Percentiles rank a stretch among this genome's conserved stretches.
phyloP scores from a whole-genome alignment of 1,140 invertebrate species.

The Ostrea denselamellosa region DNA sequence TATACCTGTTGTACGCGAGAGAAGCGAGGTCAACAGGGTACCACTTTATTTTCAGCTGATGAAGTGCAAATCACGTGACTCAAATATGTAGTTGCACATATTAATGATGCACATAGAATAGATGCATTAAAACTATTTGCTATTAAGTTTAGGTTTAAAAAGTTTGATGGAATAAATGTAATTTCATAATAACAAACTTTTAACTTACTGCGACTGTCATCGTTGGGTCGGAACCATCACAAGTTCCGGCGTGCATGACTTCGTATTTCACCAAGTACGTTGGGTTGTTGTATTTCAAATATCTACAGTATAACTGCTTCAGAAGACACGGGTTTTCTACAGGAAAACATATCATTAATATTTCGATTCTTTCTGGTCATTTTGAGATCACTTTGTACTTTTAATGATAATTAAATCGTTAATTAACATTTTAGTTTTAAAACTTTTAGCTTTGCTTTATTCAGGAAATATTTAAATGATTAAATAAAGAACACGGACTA shows the following conservation, averaged over 20 bases:
- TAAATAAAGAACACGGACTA: conserved; percentile 15
- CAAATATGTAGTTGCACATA: no score
- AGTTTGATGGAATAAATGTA: no score
- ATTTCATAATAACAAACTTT: no score
- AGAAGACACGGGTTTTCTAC: conserved; percentile 18
- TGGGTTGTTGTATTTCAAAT: background rate
- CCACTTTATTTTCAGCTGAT: no score
- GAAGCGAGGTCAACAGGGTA: no score
- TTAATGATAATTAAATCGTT: no score
- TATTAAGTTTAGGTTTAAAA: no score
- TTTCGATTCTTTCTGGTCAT: background rate
- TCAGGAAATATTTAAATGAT: background rate
- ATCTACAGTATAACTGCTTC: conserved; percentile 30
- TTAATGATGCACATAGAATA: no score
- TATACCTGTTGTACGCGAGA: no score
- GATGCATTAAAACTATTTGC: no score
- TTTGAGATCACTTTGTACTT: background rate
- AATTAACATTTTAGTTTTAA: background rate
- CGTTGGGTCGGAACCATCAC: conserved; percentile 46
- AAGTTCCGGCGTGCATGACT: conserved; percentile 45
- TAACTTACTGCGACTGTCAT: conserved; percentile 14
- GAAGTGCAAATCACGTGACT: no score
- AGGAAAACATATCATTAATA: background rate
- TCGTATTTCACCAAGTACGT: conserved; percentile 25
- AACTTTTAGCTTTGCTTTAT: background rate